Percentiles rank a stretch among this genome's conserved stretches.
Evolutionary conservation across 2,113 vertebrate genomes (phyloP).

Genomic region (Myotis davidii): DNA sequence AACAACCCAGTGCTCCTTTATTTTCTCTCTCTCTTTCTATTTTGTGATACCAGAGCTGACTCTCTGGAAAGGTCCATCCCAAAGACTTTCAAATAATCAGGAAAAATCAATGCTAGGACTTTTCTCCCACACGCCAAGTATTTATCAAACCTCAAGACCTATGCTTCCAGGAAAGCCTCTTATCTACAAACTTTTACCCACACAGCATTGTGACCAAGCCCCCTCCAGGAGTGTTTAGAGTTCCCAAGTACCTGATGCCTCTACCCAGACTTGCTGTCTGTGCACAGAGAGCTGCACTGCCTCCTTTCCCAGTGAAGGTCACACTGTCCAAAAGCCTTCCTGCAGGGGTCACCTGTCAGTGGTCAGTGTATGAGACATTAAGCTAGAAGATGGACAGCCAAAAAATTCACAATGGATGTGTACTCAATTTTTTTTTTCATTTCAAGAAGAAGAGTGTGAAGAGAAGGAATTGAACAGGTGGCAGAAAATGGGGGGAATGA

Average conservation of each 20-base stretch:
- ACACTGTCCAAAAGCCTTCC: background rate
- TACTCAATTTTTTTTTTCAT: background rate
- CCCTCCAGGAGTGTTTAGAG: background rate
- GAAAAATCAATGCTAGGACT: background rate
- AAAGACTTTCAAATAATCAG: conserved; percentile 39
- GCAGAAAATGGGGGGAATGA: conserved; percentile 1
- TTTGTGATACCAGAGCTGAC: background rate
- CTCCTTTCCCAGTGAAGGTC: background rate
- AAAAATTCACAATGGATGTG: background rate
- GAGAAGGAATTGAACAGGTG: conserved; percentile 31
- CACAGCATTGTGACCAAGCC: background rate
- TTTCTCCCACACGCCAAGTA: background rate
- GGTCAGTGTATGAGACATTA: background rate
- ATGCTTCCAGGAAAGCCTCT: background rate
- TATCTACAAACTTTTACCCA: background rate
- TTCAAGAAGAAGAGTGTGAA: conserved; percentile 36
- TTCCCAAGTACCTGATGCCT: background rate
- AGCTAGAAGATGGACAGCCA: background rate
- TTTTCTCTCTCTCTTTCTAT: background rate
- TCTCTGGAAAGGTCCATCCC: background rate
- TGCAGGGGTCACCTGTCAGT: background rate
- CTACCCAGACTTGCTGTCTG: background rate
- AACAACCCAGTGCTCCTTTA: background rate
- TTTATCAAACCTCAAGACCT: background rate
- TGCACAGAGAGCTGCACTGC: background rate